phyloP scores from a whole-genome alignment of 2,888 invertebrate species.

The Epirrita christyi region DNA sequence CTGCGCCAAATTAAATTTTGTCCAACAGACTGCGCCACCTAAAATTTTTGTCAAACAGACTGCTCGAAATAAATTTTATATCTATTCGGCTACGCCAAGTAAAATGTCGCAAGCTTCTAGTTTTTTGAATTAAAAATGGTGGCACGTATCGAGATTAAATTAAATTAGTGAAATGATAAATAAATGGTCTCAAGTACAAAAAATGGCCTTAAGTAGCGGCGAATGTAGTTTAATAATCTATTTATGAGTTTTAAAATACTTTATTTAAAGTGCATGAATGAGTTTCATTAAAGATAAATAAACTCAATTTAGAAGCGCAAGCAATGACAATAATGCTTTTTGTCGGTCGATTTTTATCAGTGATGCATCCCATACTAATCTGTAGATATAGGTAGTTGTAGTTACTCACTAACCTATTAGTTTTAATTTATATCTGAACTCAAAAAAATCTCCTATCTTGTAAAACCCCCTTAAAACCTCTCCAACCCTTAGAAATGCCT shows the following conservation, averaged over 20 bases:
- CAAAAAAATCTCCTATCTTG: neutral
- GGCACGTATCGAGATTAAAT: neutral
- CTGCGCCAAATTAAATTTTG: constrained; percentile 1
- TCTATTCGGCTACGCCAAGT: constrained; percentile 1
- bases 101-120: no score
- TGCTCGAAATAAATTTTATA: no score
- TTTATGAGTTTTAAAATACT: no score
- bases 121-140: neutral
- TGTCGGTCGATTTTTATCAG: neutral
- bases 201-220: no score
- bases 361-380: constrained; percentile 22
- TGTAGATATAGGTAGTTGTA: neutral
- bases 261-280: no score
- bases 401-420: constrained; percentile 19
- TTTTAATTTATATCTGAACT: neutral
- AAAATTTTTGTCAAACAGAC: no score
- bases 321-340: neutral
- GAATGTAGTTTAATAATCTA: no score
- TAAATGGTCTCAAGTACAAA: no score
- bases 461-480: no score
- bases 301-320: neutral
- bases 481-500: no score
- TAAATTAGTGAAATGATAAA: neutral
- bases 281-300: no score
- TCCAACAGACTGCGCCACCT: no score